phyloP scores from a whole-genome alignment of 1,140 invertebrate species.

The Harpegnathos saltator region DNA sequence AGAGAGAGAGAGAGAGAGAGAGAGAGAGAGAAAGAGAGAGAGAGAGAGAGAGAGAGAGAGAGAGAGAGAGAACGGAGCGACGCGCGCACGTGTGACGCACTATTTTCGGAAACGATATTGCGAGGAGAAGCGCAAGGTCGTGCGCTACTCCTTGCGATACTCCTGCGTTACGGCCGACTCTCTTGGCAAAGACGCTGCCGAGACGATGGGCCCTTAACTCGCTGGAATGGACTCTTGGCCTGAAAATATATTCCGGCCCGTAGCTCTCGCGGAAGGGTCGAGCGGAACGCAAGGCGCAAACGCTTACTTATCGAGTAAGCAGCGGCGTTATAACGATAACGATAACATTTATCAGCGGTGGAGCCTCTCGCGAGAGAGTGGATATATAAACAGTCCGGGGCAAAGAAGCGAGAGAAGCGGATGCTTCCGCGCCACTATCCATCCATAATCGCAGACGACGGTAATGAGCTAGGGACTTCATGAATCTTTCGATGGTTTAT shows the following conservation, averaged over 20 bases:
- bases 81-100: conserved; percentile 30
- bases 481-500: not conserved
- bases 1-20: too few species aligned
- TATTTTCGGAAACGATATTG: conserved; percentile 48
- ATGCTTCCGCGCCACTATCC: not conserved
- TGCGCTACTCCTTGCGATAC: conserved; percentile 12
- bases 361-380: not conserved
- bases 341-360: not conserved
- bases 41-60: too few species aligned
- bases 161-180: conserved; percentile 5
- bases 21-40: too few species aligned
- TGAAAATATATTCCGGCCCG: not conserved
- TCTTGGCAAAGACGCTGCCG: conserved; percentile 41
- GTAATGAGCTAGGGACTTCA: not conserved
- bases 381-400: not conserved
- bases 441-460: conserved; percentile 1
- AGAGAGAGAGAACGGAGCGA: conserved; percentile 35
- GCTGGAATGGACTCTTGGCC: not conserved
- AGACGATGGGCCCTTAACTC: conserved; percentile 8
- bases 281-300: not conserved
- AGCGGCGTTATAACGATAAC: not conserved
- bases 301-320: not conserved
- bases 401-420: not conserved
- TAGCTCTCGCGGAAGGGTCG: not conserved
- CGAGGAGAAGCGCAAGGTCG: conserved; percentile 21